Evolutionary conservation across 2,888 invertebrate species (phyloP), one percentile per base, ranked within the genome.

Genomic region (Lepetodrilus schrolli): DNA sequence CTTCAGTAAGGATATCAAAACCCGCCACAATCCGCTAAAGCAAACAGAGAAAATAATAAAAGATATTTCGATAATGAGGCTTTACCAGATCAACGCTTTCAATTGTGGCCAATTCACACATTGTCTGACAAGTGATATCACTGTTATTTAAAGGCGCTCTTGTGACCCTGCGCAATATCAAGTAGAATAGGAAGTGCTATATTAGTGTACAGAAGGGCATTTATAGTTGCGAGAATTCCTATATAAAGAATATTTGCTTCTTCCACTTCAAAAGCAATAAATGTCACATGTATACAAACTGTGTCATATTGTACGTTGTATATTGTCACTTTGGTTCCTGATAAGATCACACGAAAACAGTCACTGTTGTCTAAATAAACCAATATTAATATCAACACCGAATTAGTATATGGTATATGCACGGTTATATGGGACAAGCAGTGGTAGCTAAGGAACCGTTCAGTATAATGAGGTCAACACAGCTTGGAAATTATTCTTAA

Each of bases 121-220:
- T 7, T 10, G 26, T 26, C 4, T 26, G 50, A 20, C 50, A 4
- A 50, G 50, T 50, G 26, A 51, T 51, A 51, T 23, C 51, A 51
- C 5, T 51, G 51, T 51, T 51, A 26, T 51, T 51, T 51, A 51
- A 51, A 50, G 4, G n/a, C 23, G 2, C 58, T 30, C 58, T 58
- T 30, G 58, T 30, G 34, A n/a, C 8, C 30, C 17, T n/a, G 26
- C 34, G 58, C 26, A 34, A 58, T 58, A 58, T n/a, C 58, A 58
- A 58, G 30, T 43, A 43, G 13, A 43, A 17, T 43, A 17, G 8
- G 43, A 43, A 43, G 43, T 43, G 13, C 43, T 43, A 43, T 43
- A 10, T 43, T 43, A 13, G 43, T 43, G 8, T 43, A 43, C 43
- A 43, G 43, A 43, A 17, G 13, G 43, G 43, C 17, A 43, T 43